Evolutionary conservation across 2,888 invertebrate species (phyloP).

Genomic region (Diarsia rubi): DNA sequence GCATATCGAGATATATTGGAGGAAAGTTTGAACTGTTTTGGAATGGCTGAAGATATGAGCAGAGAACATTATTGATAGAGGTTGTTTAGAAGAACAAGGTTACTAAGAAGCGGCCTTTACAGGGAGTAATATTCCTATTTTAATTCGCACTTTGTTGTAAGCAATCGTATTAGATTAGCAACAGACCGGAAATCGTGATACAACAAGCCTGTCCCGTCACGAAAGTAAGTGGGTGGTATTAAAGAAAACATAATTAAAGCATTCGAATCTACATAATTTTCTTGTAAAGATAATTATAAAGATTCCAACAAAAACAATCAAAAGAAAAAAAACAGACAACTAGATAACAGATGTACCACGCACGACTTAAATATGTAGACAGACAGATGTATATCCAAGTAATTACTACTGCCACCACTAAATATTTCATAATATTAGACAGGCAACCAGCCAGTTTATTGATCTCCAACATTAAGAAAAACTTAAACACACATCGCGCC

Average conservation of each 20-base stretch:
- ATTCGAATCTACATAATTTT: conserved; percentile 29
- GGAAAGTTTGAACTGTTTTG: background rate
- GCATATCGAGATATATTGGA: background rate
- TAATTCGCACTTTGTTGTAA: conserved; percentile 2
- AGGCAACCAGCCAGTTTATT: conserved; percentile 48
- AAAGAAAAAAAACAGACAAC: conserved; percentile 29
- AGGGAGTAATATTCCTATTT: background rate
- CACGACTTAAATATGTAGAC: conserved; percentile 48
- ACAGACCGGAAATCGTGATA: conserved; percentile 18
- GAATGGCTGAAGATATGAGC: background rate
- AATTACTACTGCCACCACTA: conserved; percentile 51
- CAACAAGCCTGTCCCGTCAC: conserved; percentile 9
- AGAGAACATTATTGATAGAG: background rate
- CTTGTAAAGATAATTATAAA: conserved; percentile 50
- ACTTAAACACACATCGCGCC: conserved; percentile 48
- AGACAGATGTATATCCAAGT: conserved; percentile 55
- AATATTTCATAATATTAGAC: conserved; percentile 37
- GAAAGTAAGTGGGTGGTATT: conserved; percentile 24
- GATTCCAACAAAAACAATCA: conserved; percentile 34
- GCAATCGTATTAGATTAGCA: conserved; percentile 23
- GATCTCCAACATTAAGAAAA: conserved; percentile 54
- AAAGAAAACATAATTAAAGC: conserved; percentile 41
- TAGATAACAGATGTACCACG: conserved; percentile 41
- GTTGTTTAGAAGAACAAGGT: background rate
- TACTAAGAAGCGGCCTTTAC: background rate